Evolutionary conservation across 2,113 vertebrate species (phyloP), one percentile per base, ranked within the genome.

Genomic region (Stictonetta naevosa): DNA sequence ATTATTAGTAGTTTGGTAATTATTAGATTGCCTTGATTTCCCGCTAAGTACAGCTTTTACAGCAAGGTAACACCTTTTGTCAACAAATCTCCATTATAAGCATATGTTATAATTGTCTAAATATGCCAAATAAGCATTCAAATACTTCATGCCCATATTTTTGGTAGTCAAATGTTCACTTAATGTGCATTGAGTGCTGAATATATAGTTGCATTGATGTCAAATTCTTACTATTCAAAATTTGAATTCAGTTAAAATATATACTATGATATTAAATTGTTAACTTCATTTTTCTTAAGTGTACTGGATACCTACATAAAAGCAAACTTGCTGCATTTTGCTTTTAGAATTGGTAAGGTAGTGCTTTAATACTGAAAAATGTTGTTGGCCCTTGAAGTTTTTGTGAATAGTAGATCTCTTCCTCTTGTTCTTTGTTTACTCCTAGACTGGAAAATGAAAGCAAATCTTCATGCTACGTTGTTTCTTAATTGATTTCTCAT

Each of bases 1-100:
- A 95, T 96, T 95, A 85, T 92, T 93, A 88, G 74, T 69, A 95
- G 84, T 93, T 94, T 71, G 59, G 84, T 91, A 96, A 95, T 96
- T 93, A 76, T 58, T 89, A 95, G 75, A 93, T 94, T 94, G 87
- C 72, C 93, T 88, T 91, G 84, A 91, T 93, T 96, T 77, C 81
- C 81, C 82, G 73, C 82, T 76, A 94, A 92, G 62, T 90, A 73
- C 78, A 87, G 75, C 71, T 96, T 95, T 91, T 95, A 69, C 21
- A 36, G n/a, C 73, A 87, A 86, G 71, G 71, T 53, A 80, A 46
- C 46, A 86, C 63, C 59, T 95, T 90, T 87, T 94, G 89, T 91
- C 84, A 83, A 21, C 50, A 26, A 29, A 40, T 64, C 62, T 63
- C 25, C 62, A 33, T 90, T 76, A 40, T 31, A 64, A 92, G 42